phyloP scores from a whole-genome alignment of 2,888 invertebrate species.

The Ametastegia equiseti region DNA sequence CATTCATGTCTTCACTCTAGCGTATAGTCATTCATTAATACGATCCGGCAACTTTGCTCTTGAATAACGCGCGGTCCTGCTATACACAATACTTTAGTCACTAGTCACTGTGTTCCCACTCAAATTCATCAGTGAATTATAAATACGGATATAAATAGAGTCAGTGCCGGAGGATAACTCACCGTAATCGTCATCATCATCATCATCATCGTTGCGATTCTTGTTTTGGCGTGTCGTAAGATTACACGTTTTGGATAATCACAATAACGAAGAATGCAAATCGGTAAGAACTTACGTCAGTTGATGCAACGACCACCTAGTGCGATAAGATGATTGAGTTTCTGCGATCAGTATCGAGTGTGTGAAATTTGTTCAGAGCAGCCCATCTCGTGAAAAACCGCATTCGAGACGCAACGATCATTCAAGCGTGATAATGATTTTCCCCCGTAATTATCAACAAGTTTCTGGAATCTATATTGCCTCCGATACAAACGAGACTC shows the following conservation, averaged over 20 bases:
- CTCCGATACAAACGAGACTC: no score
- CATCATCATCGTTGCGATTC: not conserved
- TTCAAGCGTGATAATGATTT: not conserved
- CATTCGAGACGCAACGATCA: slow-evolving; percentile 30
- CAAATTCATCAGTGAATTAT: not conserved
- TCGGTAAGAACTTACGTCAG: slow-evolving; percentile 63
- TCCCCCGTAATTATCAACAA: slow-evolving; percentile 13
- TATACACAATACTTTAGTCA: not conserved
- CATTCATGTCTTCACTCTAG: slow-evolving; percentile 72
- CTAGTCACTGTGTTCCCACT: not conserved
- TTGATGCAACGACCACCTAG: not conserved
- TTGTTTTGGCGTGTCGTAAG: no score
- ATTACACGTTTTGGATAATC: slow-evolving; percentile 24
- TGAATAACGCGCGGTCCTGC: not conserved
- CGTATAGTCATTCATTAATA: slow-evolving; percentile 71
- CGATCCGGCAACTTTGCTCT: slow-evolving; percentile 58
- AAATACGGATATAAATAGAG: not conserved
- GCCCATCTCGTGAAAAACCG: not conserved
- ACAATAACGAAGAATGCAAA: slow-evolving; percentile 67
- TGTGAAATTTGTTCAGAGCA: no score
- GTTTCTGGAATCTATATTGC: not conserved
- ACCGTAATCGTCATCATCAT: not conserved
- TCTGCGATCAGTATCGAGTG: not conserved
- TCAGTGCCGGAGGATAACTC: slow-evolving; percentile 1
- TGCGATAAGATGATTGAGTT: not conserved